Evolutionary conservation across 2,888 invertebrate genomes (phyloP), one percentile per base, ranked within the genome.

Genomic region (Choristoneura rosaceana): DNA sequence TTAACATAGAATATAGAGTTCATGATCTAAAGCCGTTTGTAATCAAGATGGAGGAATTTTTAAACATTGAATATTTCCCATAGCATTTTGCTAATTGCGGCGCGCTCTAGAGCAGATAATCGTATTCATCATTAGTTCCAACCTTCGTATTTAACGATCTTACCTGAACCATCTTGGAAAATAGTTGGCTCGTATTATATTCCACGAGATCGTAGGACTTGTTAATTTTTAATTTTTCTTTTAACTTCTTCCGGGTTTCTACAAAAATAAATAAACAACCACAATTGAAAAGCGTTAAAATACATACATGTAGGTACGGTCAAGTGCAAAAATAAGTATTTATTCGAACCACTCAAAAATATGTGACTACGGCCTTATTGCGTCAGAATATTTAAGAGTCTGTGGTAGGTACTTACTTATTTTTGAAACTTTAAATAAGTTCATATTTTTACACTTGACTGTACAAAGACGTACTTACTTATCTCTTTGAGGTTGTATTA

Each of bases 1-100:
- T n/a, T n/a, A n/a, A 47, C n/a, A 4, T 14, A 47, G n/a, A 78
- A 76, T 65, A 78, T 80, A 79, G 15, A 50, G 50, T 7, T 52
- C 7, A 7, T 3, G 17, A 15, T 9, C 78, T 82, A 79, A 78
- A 14, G n/a, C 4, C 77, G 77, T 80, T 25, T 78, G 75, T 25
- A 38, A 33, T 43, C 43, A 43, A 43, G 17, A 43, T 17, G 25
- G 17, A 33, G 3, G 15, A 71, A 59, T 80, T 85, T 70, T 38
- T 75, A 66, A 71, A 73, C 82, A 86, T 86, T 84, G 77, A 86
- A 87, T 85, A 84, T 84, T 81, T 86, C 82, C 81, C 77, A 71
- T 78, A 76, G 77, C 70, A 80, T 78, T 79, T 81, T 83, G 79
- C 80, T 83, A 86, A 87, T 86, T 74, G 76, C 74, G 75, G 77